Percentiles rank a stretch among this genome's conserved stretches.
Conservation (phyloP, 2,888 invertebrate genomes). For the Eupithecia subfuscata region DNA sequence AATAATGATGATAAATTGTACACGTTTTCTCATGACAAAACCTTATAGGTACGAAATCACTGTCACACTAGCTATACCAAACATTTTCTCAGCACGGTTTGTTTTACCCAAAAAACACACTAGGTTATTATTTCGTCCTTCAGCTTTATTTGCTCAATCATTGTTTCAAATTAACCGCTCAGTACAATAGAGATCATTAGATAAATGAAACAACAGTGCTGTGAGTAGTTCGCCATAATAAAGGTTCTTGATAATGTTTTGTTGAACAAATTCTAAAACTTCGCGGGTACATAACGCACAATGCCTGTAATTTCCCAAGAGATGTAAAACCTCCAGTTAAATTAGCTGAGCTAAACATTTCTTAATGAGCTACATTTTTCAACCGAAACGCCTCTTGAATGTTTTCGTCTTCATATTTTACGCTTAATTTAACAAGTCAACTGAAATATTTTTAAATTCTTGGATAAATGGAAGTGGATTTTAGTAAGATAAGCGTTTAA, state of each 20-base stretch:
- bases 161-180: constrained; percentile 49
- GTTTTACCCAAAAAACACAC: not conserved
- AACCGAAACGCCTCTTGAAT: constrained; percentile 63
- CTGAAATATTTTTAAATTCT: constrained; percentile 2
- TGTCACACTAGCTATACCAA: not conserved
- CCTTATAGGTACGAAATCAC: not conserved
- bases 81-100: not conserved
- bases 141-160: constrained; percentile 40
- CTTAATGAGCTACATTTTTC: constrained; percentile 76
- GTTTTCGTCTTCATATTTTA: constrained; percentile 62
- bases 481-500: not conserved
- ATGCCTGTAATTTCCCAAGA: constrained; percentile 74
- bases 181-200: constrained; percentile 35
- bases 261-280: constrained; percentile 61
- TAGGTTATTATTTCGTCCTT: not conserved
- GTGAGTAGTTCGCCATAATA: constrained; percentile 48
- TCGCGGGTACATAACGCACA: constrained; percentile 63
- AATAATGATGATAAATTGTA: not conserved
- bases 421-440: constrained; percentile 49
- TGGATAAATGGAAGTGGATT: not conserved
- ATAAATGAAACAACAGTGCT: constrained; percentile 44
- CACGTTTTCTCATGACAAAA: not conserved
- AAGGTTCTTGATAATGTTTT: constrained; percentile 54
- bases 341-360: constrained; percentile 78
- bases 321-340: constrained; percentile 70